These are phyloP conservation scores for Smutsia temminckii DNA, from an alignment of 2,797 vertebrate species.

Conservation along the genomic window DNA sequence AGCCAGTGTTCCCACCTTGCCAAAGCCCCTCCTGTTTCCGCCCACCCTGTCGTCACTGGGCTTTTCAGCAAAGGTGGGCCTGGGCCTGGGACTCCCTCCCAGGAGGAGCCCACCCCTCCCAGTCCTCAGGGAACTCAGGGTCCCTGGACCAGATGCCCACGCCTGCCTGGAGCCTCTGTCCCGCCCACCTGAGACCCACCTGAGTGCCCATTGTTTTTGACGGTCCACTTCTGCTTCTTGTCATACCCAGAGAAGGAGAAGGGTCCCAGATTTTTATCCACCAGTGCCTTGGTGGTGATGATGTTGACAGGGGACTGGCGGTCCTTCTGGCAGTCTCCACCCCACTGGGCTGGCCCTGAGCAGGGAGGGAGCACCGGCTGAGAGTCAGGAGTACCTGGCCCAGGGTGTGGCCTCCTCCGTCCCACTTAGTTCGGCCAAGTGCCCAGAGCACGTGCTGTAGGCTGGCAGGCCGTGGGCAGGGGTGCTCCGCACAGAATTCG, in stretches of 20 bases:
- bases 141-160: background rate
- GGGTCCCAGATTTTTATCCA: constrained; percentile 79
- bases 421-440: background rate
- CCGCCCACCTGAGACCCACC: constrained; percentile 80
- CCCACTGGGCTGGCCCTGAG: constrained; percentile 89
- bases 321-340: constrained; percentile 65
- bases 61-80: background rate
- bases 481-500: background rate
- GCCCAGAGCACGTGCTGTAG: background rate
- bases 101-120: background rate
- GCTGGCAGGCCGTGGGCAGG: background rate
- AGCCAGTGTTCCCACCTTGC: background rate
- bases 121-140: background rate
- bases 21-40: background rate
- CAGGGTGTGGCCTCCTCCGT: background rate
- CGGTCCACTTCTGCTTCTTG: constrained; percentile 65
- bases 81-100: background rate
- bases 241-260: constrained; percentile 89
- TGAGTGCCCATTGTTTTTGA: constrained; percentile 90
- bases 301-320: constrained; percentile 94
- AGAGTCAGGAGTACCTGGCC: background rate
- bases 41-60: accelerated
- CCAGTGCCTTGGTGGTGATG: constrained; percentile 82
- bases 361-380: background rate
- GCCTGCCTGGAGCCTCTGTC: background rate